Conservation (phyloP, 2,113 vertebrate species). For the Stegostoma tigrinum region DNA sequence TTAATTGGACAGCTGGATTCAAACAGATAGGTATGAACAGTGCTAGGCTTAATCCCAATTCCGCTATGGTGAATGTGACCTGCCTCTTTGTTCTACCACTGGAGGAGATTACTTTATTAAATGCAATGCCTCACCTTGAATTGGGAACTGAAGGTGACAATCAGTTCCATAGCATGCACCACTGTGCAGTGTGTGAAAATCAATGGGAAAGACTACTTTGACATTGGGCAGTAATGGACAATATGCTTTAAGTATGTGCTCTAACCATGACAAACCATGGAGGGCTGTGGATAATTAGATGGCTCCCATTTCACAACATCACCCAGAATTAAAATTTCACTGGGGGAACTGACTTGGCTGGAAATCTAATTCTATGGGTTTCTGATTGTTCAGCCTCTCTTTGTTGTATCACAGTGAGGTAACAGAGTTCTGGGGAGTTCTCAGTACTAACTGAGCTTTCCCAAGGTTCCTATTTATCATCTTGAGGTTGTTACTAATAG, state of each 20-base stretch:
- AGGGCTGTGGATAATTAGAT: neutral
- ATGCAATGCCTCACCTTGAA: no score
- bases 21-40: no score
- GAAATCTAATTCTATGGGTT: neutral
- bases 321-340: neutral
- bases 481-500: neutral
- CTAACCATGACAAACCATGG: no score
- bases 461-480: neutral
- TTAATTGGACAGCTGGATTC: no score
- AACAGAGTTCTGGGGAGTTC: neutral
- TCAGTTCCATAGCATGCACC: no score
- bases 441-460: neutral
- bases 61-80: no score
- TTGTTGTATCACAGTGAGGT: neutral
- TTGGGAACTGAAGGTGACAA: no score
- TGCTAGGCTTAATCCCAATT: no score
- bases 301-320: neutral
- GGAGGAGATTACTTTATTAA: no score
- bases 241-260: neutral
- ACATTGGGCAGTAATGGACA: neutral
- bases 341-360: neutral
- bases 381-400: neutral
- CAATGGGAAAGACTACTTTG: neutral
- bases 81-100: no score
- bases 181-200: no score